Evolutionary conservation across 2,888 invertebrate species (phyloP).

Genomic region (Mechanitis mazaeus): DNA sequence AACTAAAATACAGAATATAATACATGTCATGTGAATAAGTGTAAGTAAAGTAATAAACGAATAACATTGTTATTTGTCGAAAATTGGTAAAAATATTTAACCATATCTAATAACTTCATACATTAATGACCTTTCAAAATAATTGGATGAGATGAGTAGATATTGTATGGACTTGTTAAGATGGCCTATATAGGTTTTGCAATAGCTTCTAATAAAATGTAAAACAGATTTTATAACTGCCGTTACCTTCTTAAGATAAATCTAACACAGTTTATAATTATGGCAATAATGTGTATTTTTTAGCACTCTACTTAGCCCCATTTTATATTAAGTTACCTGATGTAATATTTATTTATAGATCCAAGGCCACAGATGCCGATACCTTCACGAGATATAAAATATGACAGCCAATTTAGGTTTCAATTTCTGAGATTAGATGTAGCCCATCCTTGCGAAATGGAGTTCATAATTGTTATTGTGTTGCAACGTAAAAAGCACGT

Average conservation of each 20-base stretch:
- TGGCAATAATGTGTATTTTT: no score
- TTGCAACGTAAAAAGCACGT: slow-evolving; percentile 34
- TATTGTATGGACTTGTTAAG: no score
- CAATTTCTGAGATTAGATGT: slow-evolving; percentile 10
- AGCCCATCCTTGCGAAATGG: slow-evolving; percentile 20
- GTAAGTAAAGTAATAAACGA: slow-evolving; percentile 14
- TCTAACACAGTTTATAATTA: no score
- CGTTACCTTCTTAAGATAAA: no score
- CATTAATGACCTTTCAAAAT: neutral
- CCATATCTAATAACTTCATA: neutral
- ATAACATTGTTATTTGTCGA: neutral
- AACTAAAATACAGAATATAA: slow-evolving; percentile 8
- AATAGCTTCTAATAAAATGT: no score
- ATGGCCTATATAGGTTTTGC: no score
- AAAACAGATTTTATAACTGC: no score
- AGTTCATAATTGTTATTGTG: slow-evolving; percentile 26
- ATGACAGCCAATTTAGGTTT: slow-evolving; percentile 1
- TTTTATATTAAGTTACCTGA: neutral
- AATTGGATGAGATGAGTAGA: neutral
- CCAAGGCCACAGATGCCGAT: neutral
- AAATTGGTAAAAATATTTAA: neutral
- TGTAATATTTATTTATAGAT: neutral
- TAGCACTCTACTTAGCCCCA: neutral
- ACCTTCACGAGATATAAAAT: slow-evolving; percentile 2
- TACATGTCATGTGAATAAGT: slow-evolving; percentile 15